Evolutionary conservation across 1,140 invertebrate species (phyloP).

Genomic region (Hermetia illucens): DNA sequence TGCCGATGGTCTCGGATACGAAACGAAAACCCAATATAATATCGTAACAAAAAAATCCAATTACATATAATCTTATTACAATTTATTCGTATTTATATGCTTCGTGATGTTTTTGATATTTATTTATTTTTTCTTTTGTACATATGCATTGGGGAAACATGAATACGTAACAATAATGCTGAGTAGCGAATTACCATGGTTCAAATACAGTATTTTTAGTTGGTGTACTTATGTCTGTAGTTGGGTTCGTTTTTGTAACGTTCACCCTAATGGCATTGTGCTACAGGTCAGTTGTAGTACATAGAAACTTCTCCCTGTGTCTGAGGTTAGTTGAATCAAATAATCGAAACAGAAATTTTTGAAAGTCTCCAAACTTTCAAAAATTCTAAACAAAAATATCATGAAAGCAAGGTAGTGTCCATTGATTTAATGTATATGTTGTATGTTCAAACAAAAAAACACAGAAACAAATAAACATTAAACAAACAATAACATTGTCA

Average conservation of each 20-base stretch:
- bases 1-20: too few species aligned
- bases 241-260: constrained; percentile 95
- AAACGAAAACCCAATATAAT: too few species aligned
- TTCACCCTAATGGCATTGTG: constrained; percentile 96
- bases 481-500: too few species aligned
- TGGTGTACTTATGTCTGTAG: constrained; percentile 93
- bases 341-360: constrained; percentile 49
- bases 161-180: too few species aligned
- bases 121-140: constrained; percentile 14
- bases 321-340: constrained; percentile 72
- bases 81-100: too few species aligned
- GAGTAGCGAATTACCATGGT: constrained; percentile 87
- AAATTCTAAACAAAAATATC: constrained; percentile 13
- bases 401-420: constrained; percentile 1
- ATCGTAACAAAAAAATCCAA: too few species aligned
- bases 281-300: constrained; percentile 97
- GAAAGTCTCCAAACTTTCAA: constrained; percentile 18
- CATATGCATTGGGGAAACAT: too few species aligned
- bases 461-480: constrained; percentile 7
- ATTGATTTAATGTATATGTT: constrained; percentile 7
- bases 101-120: too few species aligned
- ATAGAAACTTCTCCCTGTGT: constrained; percentile 94
- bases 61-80: too few species aligned
- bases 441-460: constrained; percentile 13
- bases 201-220: constrained; percentile 93